phyloP scores from a whole-genome alignment of 2,888 invertebrate species.

The Hetaerina titia region DNA sequence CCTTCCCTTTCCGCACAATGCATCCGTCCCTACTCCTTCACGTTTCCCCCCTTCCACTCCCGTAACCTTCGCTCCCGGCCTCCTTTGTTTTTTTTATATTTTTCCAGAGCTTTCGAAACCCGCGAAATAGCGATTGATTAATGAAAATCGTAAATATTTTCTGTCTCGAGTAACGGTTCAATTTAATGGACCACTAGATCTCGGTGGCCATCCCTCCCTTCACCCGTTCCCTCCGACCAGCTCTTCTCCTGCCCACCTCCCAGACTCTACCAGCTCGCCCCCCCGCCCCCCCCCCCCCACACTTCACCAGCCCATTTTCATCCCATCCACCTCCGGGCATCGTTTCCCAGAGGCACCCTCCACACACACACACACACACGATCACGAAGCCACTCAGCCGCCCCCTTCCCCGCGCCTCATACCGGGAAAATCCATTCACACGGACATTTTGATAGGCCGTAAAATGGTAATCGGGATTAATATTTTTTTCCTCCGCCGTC shows the following conservation, averaged over 20 bases:
- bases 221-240: background rate
- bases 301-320: background rate
- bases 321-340: background rate
- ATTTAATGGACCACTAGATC: constrained; percentile 62
- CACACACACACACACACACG: background rate
- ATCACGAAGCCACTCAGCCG: background rate
- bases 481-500: background rate
- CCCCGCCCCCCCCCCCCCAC: background rate
- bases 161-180: constrained; percentile 30
- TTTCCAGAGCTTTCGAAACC: constrained; percentile 4
- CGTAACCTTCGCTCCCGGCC: background rate
- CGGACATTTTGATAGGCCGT: constrained; percentile 43
- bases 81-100: background rate
- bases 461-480: constrained; percentile 53
- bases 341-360: background rate
- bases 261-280: background rate
- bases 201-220: background rate
- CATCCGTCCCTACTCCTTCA: too few species aligned
- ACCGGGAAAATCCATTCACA: constrained; percentile 29
- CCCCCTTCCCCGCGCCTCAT: background rate
- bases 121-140: constrained; percentile 53
- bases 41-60: background rate
- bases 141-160: constrained; percentile 65
- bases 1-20: too few species aligned
- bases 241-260: background rate